Evolutionary conservation across 2,888 invertebrate genomes (phyloP), one percentile per base, ranked within the genome.

Genomic region (Drosophila meridionalis): DNA sequence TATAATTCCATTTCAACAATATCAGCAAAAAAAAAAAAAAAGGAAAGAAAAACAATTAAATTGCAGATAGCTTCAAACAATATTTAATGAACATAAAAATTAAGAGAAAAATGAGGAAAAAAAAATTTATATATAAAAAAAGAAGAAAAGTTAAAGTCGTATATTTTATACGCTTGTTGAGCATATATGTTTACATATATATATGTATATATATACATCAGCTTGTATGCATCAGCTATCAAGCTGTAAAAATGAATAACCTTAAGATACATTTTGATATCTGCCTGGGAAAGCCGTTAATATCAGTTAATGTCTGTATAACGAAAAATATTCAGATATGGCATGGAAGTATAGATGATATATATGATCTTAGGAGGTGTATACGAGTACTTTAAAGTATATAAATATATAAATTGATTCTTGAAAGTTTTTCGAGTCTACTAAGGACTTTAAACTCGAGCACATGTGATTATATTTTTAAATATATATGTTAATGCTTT

Each of bases 61-160:
- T 65, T 45, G 45, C 68, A 64, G 72, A 78, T 72, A 64, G 30
- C 61, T 65, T 70, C 32, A 42, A 30, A 65, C 55, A 82, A 81
- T 86, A 83, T 80, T 80, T 78, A 83, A 86, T 80, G 67, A 80
- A 72, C 73, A 80, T 78, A 76, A 82, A 64, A 76, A 12, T 32
- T 3, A 28, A 45, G n/a, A 38, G 65, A 59, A 56, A 28, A 26
- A 28, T 2, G 20, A 43, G 43, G 5, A 47, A 11, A 32, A 30
- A 1, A 30, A 26, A 12, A 47, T 14, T 14, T 28, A 2, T 47
- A 6, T 47, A 28, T 3, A 14, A 14, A 12, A 26, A 28, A 2
- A 3, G 0, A 38, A 20, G 5, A n/a, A 47, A 5, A 48, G 20
- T 40, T 12, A 32, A 42, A 28, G 38, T 30, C 30, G 30, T 42